These are phyloP conservation scores for Scomber japonicus DNA, from an alignment of 2,113 vertebrate species.

Conservation along the genomic window DNA sequence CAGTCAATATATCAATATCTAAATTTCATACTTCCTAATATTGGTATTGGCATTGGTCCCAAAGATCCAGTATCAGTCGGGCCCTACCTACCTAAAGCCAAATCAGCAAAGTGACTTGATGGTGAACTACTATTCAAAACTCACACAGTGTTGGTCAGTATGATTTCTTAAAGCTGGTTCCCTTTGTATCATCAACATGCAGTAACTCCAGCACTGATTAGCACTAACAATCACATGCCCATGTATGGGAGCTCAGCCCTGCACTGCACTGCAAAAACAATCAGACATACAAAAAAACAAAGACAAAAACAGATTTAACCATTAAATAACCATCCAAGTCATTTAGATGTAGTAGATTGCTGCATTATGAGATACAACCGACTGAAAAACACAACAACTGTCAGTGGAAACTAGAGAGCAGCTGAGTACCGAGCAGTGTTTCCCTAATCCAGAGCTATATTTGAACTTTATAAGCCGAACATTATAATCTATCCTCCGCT, in stretches of 20 bases:
- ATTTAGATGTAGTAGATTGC: neutral
- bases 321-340: conserved; percentile 4
- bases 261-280: too few species aligned
- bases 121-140: neutral
- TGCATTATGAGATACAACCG: neutral
- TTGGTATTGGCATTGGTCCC: too few species aligned
- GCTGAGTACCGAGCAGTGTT: too few species aligned
- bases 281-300: too few species aligned
- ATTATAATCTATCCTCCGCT: too few species aligned
- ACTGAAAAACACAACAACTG: conserved; percentile 3
- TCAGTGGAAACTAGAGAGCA: neutral
- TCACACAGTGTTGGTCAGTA: neutral
- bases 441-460: neutral
- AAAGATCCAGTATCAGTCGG: too few species aligned
- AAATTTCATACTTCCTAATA: too few species aligned
- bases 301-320: conserved; percentile 7
- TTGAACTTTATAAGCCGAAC: neutral
- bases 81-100: too few species aligned
- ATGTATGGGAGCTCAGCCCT: too few species aligned
- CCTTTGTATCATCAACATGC: conserved; percentile 9
- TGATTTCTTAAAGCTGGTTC: neutral
- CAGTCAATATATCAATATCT: too few species aligned
- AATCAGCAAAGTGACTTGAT: too few species aligned
- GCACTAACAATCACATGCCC: neutral
- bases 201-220: conserved; percentile 6